Base-by-base conservation (phyloP, 2,888 invertebrate species). In the Dryomyza anilis region DNA sequence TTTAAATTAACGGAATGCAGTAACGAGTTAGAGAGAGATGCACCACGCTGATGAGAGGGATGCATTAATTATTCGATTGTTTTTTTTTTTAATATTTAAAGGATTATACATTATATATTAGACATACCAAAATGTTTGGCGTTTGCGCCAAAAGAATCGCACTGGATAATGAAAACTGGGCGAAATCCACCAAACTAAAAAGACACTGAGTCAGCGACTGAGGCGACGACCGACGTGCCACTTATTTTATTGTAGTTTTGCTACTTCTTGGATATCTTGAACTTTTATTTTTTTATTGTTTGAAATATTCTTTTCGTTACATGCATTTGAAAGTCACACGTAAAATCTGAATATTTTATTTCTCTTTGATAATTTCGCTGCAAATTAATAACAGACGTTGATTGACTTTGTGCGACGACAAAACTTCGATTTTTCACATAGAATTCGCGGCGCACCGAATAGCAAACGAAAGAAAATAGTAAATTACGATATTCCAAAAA, bases 361-460 rank as follows among this genome's bases (percentile, higher is more conserved):
- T 61, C 16, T 19, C 36, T 39, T 45, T 19, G 3, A 12, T 5
- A 25, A 21, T 50, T 39, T 29, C 21, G 29, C 61, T 43, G 16
- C 4, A 8, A 53, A 14, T 29, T 43, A 43, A 39, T 29, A 61
- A 61, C 61, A 61, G 52, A 29, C 61, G 52, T 39, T 61, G 52
- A 50, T 52, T 21, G 53, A 39, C n/a, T n/a, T n/a, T n/a, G 39
- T 43, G 61, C 27, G 48, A 39, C 29, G 61, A 33, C 61, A 36
- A 65, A 58, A 63, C 65, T 69, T 70, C 70, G 70, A 70, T 70
- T 69, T 70, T 70, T 68, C 66, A 67, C 65, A 55, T 25, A 64
- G 57, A 63, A 62, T 62, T 29, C 25, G 36, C 27, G 53, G 36
- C 56, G 48, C 25, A 63, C 56, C 27, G 8, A 63, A 57, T n/a